Conservation (phyloP, 2,888 invertebrate species). For the Alloscopus bannaensis region DNA sequence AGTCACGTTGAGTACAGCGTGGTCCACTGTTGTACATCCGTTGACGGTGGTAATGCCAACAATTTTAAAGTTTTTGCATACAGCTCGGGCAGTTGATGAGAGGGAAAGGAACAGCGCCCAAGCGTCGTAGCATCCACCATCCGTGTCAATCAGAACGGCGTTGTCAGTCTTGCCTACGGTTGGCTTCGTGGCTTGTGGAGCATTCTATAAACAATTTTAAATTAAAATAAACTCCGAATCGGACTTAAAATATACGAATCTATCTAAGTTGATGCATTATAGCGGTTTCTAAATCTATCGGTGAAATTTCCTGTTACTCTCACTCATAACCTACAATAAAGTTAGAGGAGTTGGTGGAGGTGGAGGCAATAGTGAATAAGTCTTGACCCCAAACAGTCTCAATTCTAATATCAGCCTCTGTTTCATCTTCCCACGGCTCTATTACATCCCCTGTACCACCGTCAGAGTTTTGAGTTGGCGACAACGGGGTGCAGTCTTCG, state of each 20-base stretch:
- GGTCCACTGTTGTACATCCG: constrained; percentile 84
- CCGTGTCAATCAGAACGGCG: constrained; percentile 70
- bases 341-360: too few species aligned
- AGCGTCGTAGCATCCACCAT: constrained; percentile 77
- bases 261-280: too few species aligned
- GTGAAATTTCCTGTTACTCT: too few species aligned
- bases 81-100: constrained; percentile 47
- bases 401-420: constrained; percentile 6
- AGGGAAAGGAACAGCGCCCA: constrained; percentile 80
- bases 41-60: constrained; percentile 84
- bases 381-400: constrained; percentile 18
- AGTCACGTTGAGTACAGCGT: constrained; percentile 83
- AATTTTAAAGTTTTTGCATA: constrained; percentile 78
- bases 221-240: too few species aligned
- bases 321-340: too few species aligned
- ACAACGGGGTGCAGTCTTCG: neutral
- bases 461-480: neutral
- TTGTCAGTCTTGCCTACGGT: too few species aligned
- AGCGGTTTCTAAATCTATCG: too few species aligned
- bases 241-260: too few species aligned
- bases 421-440: neutral
- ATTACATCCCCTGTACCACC: too few species aligned
- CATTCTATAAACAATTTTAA: too few species aligned
- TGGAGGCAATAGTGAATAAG: too few species aligned
- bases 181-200: too few species aligned